Evolutionary conservation across 2,888 invertebrate genomes (phyloP).

Genomic region (Branchellion lobata): DNA sequence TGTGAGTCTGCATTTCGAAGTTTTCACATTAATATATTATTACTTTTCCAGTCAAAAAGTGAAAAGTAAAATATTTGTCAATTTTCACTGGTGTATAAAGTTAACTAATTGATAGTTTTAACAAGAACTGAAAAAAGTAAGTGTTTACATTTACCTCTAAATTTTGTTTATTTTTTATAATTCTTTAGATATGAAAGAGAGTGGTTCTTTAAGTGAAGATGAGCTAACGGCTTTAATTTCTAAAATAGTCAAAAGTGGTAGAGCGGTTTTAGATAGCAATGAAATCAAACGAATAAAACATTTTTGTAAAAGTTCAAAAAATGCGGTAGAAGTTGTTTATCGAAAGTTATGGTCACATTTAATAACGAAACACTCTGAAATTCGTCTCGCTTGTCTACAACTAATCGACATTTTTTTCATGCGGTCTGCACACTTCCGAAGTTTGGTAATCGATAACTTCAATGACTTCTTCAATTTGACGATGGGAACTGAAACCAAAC

Average conservation of each 20-base stretch:
- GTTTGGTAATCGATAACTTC: conserved; percentile 2
- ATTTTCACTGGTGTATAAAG: too few relatives aligned
- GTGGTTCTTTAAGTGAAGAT: not conserved
- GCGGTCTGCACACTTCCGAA: conserved; percentile 30
- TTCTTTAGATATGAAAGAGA: too few relatives aligned
- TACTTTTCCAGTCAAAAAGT: too few relatives aligned
- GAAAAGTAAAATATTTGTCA: too few relatives aligned
- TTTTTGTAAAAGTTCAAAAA: conserved; percentile 26
- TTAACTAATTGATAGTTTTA: too few relatives aligned
- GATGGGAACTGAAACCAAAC: conserved; percentile 17
- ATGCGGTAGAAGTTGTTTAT: not conserved
- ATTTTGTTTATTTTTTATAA: too few relatives aligned
- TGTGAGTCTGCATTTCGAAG: too few relatives aligned
- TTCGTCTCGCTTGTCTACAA: conserved; percentile 9
- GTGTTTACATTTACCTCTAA: too few relatives aligned
- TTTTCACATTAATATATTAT: too few relatives aligned
- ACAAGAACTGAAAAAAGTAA: too few relatives aligned
- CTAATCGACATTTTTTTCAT: conserved; percentile 35
- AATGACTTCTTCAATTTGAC: conserved; percentile 4
- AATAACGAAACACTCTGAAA: not conserved
- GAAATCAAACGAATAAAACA: not conserved
- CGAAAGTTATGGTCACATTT: conserved; percentile 28
- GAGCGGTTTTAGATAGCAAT: not conserved
- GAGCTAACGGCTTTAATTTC: not conserved
- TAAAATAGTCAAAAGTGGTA: not conserved